A percentile compares a stretch with the other conserved stretches of the same genome.
Conservation (phyloP, 2,113 vertebrate species). For the Oostethus manadensis region DNA sequence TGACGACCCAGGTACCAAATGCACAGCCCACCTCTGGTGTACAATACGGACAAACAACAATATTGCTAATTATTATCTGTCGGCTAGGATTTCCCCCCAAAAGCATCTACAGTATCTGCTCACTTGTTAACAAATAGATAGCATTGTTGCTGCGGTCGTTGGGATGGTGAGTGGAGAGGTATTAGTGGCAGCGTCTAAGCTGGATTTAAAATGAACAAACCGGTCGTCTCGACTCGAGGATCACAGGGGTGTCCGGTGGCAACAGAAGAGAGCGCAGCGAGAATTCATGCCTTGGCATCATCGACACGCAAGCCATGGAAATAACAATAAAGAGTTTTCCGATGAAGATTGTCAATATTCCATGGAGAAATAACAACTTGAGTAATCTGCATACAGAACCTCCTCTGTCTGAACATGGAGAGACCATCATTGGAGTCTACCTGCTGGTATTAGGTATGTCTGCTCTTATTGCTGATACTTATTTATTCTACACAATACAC, state of each 20-base stretch:
- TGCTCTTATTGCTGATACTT: neutral
- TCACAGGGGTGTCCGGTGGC: constrained; percentile 20
- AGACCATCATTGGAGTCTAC: constrained; percentile 78
- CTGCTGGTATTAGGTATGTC: constrained; percentile 75
- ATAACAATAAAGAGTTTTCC: constrained; percentile 71
- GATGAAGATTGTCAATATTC: constrained; percentile 71
- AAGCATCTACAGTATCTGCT: constrained; percentile 46
- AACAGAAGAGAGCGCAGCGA: constrained; percentile 23
- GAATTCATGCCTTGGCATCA: constrained; percentile 36
- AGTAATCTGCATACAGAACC: constrained; percentile 72
- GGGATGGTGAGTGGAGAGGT: constrained; percentile 35
- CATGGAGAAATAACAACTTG: constrained; percentile 84
- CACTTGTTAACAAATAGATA: constrained; percentile 49
- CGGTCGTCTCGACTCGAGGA: constrained; percentile 14
- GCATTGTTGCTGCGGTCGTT: constrained; percentile 57
- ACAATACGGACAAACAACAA: neutral
- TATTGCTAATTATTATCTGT: constrained; percentile 15
- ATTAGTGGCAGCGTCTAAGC: constrained; percentile 59
- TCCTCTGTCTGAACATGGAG: constrained; percentile 77
- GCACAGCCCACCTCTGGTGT: too few species aligned
- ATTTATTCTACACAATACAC: too few species aligned
- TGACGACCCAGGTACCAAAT: too few species aligned
- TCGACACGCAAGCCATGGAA: constrained; percentile 53
- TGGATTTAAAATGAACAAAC: constrained; percentile 58
- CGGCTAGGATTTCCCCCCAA: constrained; percentile 35